Evolutionary conservation across 2,888 invertebrate genomes (phyloP).

Genomic region (Drosophila anomalipes): DNA sequence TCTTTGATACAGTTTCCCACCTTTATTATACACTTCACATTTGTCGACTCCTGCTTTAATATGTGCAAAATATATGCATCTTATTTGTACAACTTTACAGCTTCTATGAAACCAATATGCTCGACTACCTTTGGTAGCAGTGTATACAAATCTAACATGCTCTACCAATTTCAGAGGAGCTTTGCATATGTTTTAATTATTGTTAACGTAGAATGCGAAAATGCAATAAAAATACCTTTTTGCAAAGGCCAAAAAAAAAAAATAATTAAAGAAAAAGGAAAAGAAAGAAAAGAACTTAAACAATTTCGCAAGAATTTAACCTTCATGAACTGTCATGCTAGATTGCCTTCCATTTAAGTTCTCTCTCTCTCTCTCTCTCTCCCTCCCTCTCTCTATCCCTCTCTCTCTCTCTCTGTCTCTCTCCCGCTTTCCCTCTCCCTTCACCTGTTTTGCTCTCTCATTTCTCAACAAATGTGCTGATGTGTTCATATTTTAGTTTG

Average conservation of each 20-base stretch:
- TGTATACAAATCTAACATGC: conserved; percentile 41
- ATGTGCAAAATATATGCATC: not conserved
- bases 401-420: not conserved
- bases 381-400: not conserved
- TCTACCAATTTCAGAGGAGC: conserved; percentile 54
- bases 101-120: not conserved
- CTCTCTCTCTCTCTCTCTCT: not conserved
- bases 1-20: not conserved
- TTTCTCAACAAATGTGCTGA: conserved; percentile 44
- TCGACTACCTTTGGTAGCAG: not conserved
- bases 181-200: conserved; percentile 70
- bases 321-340: conserved; percentile 75
- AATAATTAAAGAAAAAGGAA: not conserved
- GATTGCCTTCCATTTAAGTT: conserved; percentile 58
- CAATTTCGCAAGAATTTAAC: conserved; percentile 76
- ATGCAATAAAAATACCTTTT: conserved; percentile 11
- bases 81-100: not conserved
- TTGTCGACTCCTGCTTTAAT: not conserved
- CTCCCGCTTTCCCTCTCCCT: not conserved
- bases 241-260: not conserved
- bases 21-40: not conserved
- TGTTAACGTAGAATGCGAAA: conserved; percentile 31
- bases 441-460: not conserved
- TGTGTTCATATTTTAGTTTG: conserved; percentile 54
- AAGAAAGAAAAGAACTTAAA: conserved; percentile 30